These are phyloP conservation scores for Acanthopagrus latus DNA, from an alignment of 2,797 vertebrate genomes.

Conservation along the genomic window DNA sequence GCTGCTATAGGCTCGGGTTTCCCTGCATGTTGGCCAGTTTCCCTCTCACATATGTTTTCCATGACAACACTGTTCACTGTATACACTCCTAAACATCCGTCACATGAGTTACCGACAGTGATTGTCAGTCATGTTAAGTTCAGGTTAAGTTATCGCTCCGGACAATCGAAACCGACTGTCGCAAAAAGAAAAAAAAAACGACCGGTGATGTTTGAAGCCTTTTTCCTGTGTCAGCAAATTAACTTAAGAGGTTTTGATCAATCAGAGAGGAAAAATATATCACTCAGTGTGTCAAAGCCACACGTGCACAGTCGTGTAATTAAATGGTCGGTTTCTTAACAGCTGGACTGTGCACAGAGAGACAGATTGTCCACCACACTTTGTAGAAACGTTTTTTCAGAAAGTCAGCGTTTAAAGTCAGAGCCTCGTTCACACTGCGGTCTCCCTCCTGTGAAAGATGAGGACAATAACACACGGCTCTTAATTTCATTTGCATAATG, in stretches of 20 bases:
- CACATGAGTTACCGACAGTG: constrained; percentile 11
- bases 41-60: not conserved
- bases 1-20: not conserved
- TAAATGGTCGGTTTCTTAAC: no score
- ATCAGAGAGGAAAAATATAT: constrained; percentile 49
- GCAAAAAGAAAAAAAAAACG: not conserved
- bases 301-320: constrained; percentile 28
- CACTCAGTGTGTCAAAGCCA: constrained; percentile 3
- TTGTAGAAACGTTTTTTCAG: not conserved
- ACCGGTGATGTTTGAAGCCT: constrained; percentile 3
- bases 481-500: constrained; percentile 65
- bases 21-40: not conserved
- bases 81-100: constrained; percentile 1
- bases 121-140: not conserved
- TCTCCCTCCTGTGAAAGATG: constrained; percentile 38
- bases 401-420: constrained; percentile 7
- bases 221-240: constrained; percentile 47
- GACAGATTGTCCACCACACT: no score
- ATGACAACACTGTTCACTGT: not conserved
- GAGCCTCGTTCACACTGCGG: constrained; percentile 7
- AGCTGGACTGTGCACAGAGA: not conserved
- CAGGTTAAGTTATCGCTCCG: constrained; percentile 42
- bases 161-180: constrained; percentile 16
- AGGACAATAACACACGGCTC: constrained; percentile 47
- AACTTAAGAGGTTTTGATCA: constrained; percentile 69